Percentiles rank a stretch among this genome's conserved stretches.
Evolutionary conservation across 2,797 vertebrate genomes (phyloP).

Genomic region (Acanthornis magna): DNA sequence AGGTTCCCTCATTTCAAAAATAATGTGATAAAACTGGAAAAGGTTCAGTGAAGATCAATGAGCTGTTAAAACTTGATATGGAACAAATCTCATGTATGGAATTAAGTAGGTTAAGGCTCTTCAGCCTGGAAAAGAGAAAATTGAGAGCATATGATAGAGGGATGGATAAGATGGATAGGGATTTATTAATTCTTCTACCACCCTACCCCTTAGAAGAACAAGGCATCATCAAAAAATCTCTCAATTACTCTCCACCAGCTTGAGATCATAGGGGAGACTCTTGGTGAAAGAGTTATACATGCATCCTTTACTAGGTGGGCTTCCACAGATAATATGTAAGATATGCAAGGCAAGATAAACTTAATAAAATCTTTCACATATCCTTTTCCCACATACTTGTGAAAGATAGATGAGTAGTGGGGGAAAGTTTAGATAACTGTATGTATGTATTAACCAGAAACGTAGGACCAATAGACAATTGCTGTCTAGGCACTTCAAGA

Average conservation of each 20-base stretch:
- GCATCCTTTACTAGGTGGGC: rapidly evolving
- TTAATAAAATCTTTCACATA: not conserved
- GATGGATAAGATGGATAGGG: not conserved
- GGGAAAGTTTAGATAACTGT: not conserved
- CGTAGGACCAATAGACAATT: not conserved
- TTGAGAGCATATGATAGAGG: not conserved
- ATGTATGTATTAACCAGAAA: not conserved
- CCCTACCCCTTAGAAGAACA: not conserved
- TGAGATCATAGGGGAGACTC: not conserved
- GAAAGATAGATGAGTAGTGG: not conserved
- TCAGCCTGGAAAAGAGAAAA: not conserved
- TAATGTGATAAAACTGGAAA: not conserved
- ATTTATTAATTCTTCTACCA: not conserved
- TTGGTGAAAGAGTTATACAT: not conserved
- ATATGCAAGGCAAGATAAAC: not conserved
- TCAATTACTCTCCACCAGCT: not conserved
- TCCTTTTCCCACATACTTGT: not conserved
- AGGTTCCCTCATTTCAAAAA: not conserved
- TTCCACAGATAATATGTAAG: not conserved
- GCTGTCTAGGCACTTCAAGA: not conserved
- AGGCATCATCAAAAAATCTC: not conserved
- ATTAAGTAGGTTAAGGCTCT: not conserved
- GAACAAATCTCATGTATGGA: not conserved
- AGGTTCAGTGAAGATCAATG: not conserved
- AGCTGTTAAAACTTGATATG: not conserved